phyloP scores from a whole-genome alignment of 2,113 vertebrate species.

The Kobus ellipsiprymnus region DNA sequence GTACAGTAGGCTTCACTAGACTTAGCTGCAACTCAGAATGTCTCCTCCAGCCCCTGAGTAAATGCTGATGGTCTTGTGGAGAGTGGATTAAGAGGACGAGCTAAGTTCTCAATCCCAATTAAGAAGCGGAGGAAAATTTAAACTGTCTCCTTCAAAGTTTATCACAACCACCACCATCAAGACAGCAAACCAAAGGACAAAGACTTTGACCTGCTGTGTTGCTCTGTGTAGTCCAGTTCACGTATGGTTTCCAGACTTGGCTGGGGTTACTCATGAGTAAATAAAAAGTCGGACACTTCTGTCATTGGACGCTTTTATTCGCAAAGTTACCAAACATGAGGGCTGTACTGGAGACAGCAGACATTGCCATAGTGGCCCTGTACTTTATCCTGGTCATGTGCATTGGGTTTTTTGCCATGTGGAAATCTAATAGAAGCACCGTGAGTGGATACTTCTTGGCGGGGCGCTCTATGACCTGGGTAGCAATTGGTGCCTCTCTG shows the following conservation, averaged over 20 bases:
- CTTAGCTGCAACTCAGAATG: constrained; percentile 89
- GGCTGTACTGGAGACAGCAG: constrained; percentile 90
- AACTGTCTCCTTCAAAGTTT: constrained; percentile 83
- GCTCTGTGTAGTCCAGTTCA: constrained; percentile 81
- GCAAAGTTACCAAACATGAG: constrained; percentile 83
- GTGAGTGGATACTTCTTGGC: constrained; percentile 98
- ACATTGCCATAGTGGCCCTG: constrained; percentile 95
- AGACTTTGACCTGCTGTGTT: constrained; percentile 84
- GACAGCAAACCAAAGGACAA: constrained; percentile 96
- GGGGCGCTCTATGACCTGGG: constrained; percentile 97
- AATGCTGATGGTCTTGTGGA: constrained; percentile 90
- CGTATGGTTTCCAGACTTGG: constrained; percentile 79
- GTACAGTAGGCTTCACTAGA: constrained; percentile 92
- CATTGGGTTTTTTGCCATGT: constrained; percentile 97
- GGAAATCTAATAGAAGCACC: constrained; percentile 96
- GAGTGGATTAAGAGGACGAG: constrained; percentile 87
- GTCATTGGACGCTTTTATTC: constrained; percentile 50
- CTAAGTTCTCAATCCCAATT: constrained; percentile 86
- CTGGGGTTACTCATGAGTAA: constrained; percentile 77
- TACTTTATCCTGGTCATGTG: constrained; percentile 96
- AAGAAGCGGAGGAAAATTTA: constrained; percentile 85
- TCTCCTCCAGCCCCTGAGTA: constrained; percentile 90
- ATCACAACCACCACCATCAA: constrained; percentile 89
- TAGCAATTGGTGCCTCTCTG: constrained; percentile 94
- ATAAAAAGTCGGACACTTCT: constrained; percentile 61